phyloP scores from a whole-genome alignment of 2,888 invertebrate genomes.

The Campoplex capitator region DNA sequence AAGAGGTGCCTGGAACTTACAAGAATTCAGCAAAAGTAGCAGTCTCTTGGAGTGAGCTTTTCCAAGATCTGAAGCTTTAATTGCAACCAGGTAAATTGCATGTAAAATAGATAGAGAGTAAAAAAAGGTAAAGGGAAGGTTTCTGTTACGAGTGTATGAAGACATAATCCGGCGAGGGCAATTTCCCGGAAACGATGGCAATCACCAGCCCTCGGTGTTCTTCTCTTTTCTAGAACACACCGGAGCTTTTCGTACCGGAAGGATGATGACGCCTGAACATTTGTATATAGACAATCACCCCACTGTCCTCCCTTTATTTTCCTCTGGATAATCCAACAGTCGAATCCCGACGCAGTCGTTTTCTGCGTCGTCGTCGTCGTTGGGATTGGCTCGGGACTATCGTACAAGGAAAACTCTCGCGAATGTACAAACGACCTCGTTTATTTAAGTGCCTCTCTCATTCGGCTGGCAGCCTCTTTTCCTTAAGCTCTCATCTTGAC shows the following conservation, averaged over 20 bases:
- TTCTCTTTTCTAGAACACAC: slow-evolving; percentile 46
- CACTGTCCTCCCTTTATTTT: background rate
- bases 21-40: background rate
- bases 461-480: slow-evolving; percentile 35
- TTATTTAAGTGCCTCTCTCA: slow-evolving; percentile 74
- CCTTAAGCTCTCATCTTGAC: slow-evolving; percentile 47
- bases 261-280: slow-evolving; percentile 39
- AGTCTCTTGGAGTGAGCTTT: slow-evolving; percentile 25
- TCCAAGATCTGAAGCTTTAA: slow-evolving; percentile 40
- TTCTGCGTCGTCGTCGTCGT: slow-evolving; percentile 53
- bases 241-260: background rate
- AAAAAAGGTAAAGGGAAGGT: too few relatives aligned
- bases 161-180: slow-evolving; percentile 43
- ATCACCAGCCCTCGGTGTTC: slow-evolving; percentile 52
- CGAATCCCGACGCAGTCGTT: slow-evolving; percentile 54
- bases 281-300: slow-evolving; percentile 6
- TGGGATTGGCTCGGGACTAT: slow-evolving; percentile 61
- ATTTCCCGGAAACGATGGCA: slow-evolving; percentile 64
- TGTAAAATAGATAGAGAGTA: slow-evolving; percentile 1
- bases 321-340: slow-evolving; percentile 17
- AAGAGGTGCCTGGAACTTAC: too few relatives aligned
- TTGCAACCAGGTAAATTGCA: slow-evolving; percentile 49
- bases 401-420: slow-evolving; percentile 50
- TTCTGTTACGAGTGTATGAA: slow-evolving; percentile 6
- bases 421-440: slow-evolving; percentile 77